A percentile compares a stretch with the other conserved stretches of the same genome.
Evolutionary conservation across 2,888 invertebrate genomes (phyloP).

Genomic region (Platycheirus albimanus): DNA sequence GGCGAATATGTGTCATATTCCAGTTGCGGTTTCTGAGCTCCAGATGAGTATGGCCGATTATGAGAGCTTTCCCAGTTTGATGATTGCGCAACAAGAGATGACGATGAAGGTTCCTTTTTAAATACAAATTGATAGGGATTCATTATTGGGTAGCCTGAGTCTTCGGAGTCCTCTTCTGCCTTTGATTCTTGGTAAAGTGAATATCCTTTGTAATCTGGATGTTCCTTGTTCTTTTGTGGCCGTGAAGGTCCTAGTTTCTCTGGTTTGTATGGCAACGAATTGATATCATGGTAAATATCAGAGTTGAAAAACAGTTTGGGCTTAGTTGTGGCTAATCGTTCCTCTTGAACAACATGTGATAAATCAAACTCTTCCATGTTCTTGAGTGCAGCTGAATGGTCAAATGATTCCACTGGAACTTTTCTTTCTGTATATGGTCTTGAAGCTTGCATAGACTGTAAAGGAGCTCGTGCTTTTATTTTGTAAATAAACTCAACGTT

Average conservation of each 20-base stretch:
- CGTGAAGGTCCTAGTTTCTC: conserved; percentile 75
- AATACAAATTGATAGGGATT: conserved; percentile 81
- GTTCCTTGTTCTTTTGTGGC: conserved; percentile 61
- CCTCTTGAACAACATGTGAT: conserved; percentile 79
- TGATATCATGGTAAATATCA: conserved; percentile 82
- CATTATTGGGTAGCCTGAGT: conserved; percentile 78
- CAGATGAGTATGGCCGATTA: conserved; percentile 68
- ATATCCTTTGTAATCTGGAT: conserved; percentile 80
- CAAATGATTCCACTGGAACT: conserved; percentile 78
- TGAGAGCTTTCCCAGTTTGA: conserved; percentile 76
- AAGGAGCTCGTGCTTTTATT: conserved; percentile 80
- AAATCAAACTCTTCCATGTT: conserved; percentile 81
- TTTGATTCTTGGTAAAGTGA: conserved; percentile 79
- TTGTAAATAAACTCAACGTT: conserved; percentile 82
- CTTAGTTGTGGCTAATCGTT: conserved; percentile 75
- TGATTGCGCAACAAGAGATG: conserved; percentile 67
- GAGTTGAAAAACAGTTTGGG: conserved; percentile 81
- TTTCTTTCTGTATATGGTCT: conserved; percentile 80
- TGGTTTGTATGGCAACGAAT: conserved; percentile 80
- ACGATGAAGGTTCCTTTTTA: conserved; percentile 78
- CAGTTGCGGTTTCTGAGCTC: conserved; percentile 60
- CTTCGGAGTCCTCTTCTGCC: conserved; percentile 76
- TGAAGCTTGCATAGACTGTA: conserved; percentile 80
- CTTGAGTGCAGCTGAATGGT: conserved; percentile 81
- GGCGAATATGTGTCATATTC: conserved; percentile 81